A percentile compares a stretch with the other conserved stretches of the same genome.
These are phyloP conservation scores for Crotophaga sulcirostris DNA, from an alignment of 2,113 vertebrate genomes.

Conservation along the genomic window DNA sequence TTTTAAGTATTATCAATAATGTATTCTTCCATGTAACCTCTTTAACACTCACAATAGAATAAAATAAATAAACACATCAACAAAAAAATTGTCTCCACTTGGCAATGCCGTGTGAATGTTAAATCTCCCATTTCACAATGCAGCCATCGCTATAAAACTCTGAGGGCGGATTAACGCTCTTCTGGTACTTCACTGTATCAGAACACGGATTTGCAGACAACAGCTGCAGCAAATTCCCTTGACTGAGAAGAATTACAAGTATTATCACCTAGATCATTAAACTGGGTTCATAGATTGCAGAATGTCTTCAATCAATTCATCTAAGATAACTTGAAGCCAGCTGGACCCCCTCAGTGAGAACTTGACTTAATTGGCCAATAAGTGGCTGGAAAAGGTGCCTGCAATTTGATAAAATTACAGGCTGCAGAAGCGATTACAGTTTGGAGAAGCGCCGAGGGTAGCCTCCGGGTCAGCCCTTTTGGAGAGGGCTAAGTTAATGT, in stretches of 20 bases:
- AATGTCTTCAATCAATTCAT: slow-evolving; percentile 99
- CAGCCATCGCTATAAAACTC: slow-evolving; percentile 78
- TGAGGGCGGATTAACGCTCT: slow-evolving; percentile 87
- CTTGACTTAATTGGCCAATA: slow-evolving; percentile 99
- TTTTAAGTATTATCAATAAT: slow-evolving; percentile 47
- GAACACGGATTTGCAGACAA: slow-evolving; percentile 92
- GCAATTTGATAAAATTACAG: slow-evolving; percentile 98
- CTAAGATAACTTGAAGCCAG: slow-evolving; percentile 94
- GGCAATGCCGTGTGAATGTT: slow-evolving; percentile 67
- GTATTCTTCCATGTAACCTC: slow-evolving; percentile 27
- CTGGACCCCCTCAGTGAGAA: slow-evolving; percentile 99
- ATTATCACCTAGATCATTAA: slow-evolving; percentile 99
- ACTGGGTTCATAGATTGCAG: slow-evolving; percentile 93
- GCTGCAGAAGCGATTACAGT: slow-evolving; percentile 91
- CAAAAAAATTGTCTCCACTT: slow-evolving; percentile 33
- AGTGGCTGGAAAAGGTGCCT: slow-evolving; percentile 94
- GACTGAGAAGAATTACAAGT: slow-evolving; percentile 99
- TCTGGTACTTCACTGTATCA: slow-evolving; percentile 88
- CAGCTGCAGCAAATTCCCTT: slow-evolving; percentile 97
- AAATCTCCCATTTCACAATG: slow-evolving; percentile 82
- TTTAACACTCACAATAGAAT: slow-evolving; percentile 45
- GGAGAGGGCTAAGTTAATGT: slow-evolving; percentile 85
- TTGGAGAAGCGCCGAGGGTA: slow-evolving; percentile 78
- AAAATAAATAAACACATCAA: slow-evolving; percentile 53
- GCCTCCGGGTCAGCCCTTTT: slow-evolving; percentile 79